Evolutionary conservation across 2,888 invertebrate species (phyloP).

Genomic region (Leptopterna dolabrata): DNA sequence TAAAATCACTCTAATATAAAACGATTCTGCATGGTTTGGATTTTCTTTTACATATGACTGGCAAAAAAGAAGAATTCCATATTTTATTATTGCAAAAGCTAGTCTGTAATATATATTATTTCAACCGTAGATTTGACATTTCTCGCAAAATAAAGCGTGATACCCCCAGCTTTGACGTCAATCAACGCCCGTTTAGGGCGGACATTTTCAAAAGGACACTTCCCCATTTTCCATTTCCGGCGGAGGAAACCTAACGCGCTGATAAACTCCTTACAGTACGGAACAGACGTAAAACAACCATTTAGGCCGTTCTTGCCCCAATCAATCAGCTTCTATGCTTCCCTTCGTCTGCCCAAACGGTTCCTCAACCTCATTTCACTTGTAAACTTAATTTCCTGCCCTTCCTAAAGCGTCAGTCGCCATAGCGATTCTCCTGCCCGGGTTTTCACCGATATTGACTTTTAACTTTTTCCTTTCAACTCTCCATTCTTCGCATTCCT

Average conservation of each 20-base stretch:
- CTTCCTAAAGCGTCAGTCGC: neutral
- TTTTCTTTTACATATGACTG: too few species aligned
- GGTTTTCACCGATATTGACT: neutral
- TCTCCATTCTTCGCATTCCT: neutral
- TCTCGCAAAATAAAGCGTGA: too few species aligned
- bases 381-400: conserved; percentile 7
- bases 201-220: neutral
- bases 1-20: too few species aligned
- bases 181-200: neutral
- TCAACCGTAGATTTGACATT: too few species aligned
- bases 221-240: neutral
- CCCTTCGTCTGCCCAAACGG: neutral
- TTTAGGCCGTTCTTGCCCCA: neutral
- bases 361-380: conserved; percentile 7
- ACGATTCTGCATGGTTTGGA: too few species aligned
- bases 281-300: neutral
- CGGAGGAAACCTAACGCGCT: neutral
- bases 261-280: neutral
- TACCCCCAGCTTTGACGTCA: neutral
- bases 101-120: too few species aligned
- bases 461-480: neutral
- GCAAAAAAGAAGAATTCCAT: too few species aligned
- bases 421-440: neutral
- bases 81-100: too few species aligned
- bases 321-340: neutral